Base-by-base conservation (phyloP, 2,888 invertebrate genomes). In the Gonocerus acuteangulatus region DNA sequence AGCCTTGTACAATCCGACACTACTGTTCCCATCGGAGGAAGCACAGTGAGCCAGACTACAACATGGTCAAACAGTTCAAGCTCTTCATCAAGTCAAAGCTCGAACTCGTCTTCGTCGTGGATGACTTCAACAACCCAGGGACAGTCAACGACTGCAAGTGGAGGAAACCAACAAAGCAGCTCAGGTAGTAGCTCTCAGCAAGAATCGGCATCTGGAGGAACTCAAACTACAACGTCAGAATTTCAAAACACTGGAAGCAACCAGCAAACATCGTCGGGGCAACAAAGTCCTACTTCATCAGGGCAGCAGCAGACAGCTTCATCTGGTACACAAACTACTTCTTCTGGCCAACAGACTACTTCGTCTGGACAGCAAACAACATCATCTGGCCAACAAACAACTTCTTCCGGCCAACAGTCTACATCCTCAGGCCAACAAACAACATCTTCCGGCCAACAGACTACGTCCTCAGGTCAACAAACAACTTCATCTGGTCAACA, bases 1-100 rank as follows among this genome's bases (percentile, higher is more conserved):
- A 65, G 60, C 36, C 52, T 65, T 13, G 63, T 66, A 47, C 67
- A 69, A 48, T 69, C 69, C 6, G 69, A 69, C 51, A 67, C 69
- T 2, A 67, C 69, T 1, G 56, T 67, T 15, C 61, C 63, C 7
- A 45, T 60, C 22, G 66, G 66, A 60, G 64, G 63, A 27, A 64
- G 65, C 7, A 68, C 68, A 47, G 61, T 67, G 15, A 68, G 67
- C 3, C 57, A 62, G 11, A 65, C 65, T 15, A 67, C 67, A 62
- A 65, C 68, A 18, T 68, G 68, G 54, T 66, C 64, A 44, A 64
- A 67, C 7, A 67, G 67, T 27, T 61, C 67, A 23, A 62, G 61
- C 19, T 62, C 64, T 15, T 67, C 66, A 18, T 61, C 63, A 18
- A 58, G 58, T 18, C 68, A 68, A 18, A 68, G 65, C 36, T 64